Base-by-base conservation (phyloP, 53 echinoderm and acorn worm genomes). In the Temnopleurus reevesii region DNA sequence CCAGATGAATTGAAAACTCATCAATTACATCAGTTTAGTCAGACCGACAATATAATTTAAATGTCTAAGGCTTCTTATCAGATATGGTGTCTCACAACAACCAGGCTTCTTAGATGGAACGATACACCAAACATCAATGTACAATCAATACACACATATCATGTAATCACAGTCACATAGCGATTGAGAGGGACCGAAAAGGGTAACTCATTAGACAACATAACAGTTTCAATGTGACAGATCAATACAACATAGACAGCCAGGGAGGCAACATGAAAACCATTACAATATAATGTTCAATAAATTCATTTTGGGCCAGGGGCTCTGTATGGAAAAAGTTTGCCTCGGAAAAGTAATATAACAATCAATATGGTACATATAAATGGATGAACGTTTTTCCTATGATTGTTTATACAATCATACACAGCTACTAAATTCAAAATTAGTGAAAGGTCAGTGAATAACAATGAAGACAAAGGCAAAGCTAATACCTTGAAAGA, bases 191-290 rank as follows among this genome's bases (percentile, higher is more conserved):
- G 71, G 71, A 36, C 71, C 71, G 23, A 6, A 34, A 71, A 41
- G 41, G 41, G 71, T 35, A 27, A 7, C 56, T 8, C 2, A n/a
- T 1, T 27, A 71, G 71, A 71, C 71, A 71, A 71, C 43, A 71
- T 43, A 71, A 36, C 71, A 71, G 63, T 12, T 31, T 4, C 63
- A 5, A 31, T 31, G 63, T 13, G 3, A 63, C 30, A n/a, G 43
- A 71, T 71, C 71, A 71, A 71, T 71, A 43, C 21, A 8, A 21
- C 13, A 36, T 41, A 71, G 71, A 71, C 71, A 71, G 71, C 71
- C 71, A 71, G n/a, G 71, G 36, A 71, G 71, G 71, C 71, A 71
- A 71, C 71, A 71, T 71, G 41, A 71, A 71, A 71, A 7, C 71
- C 41, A 71, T 41, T 41, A 4, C 9, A 38, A 71, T 71, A 19